phyloP scores from a whole-genome alignment of 2,797 vertebrate genomes.

The Enteromius argenteus region DNA sequence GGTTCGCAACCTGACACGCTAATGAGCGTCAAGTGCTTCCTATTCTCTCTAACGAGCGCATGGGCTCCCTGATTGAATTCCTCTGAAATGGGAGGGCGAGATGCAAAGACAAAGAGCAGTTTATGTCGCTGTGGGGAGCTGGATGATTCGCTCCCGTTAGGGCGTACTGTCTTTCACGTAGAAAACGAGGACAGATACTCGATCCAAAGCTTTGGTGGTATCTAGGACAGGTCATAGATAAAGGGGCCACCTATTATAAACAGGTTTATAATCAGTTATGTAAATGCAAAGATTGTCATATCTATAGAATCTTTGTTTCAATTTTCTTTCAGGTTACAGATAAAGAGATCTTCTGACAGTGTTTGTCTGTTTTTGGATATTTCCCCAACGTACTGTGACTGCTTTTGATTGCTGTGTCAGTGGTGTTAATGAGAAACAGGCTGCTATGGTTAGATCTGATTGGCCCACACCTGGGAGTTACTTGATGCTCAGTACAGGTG shows the following conservation, averaged over 20 bases:
- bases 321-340: neutral
- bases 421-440: slow-evolving; percentile 47
- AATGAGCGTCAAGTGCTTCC: slow-evolving; percentile 51
- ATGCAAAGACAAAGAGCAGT: slow-evolving; percentile 31
- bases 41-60: slow-evolving; percentile 43
- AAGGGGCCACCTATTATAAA: neutral
- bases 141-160: neutral
- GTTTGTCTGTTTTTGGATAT: neutral
- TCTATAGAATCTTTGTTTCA: neutral
- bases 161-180: neutral
- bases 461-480: slow-evolving; percentile 42
- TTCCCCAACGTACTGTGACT: neutral
- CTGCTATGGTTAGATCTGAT: slow-evolving; percentile 44
- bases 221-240: slow-evolving; percentile 15
- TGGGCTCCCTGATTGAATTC: slow-evolving; percentile 53
- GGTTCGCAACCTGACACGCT: slow-evolving; percentile 29
- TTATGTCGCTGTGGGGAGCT: slow-evolving; percentile 31
- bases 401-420: slow-evolving; percentile 32
- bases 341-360: neutral
- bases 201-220: slow-evolving; percentile 1
- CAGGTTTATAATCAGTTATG: neutral
- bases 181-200: slow-evolving; percentile 14
- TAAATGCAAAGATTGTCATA: neutral
- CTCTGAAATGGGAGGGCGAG: slow-evolving; percentile 7
- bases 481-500: slow-evolving; percentile 20